These are phyloP conservation scores for Seriola rivoliana DNA, from an alignment of 2,113 vertebrate genomes.

Conservation along the genomic window DNA sequence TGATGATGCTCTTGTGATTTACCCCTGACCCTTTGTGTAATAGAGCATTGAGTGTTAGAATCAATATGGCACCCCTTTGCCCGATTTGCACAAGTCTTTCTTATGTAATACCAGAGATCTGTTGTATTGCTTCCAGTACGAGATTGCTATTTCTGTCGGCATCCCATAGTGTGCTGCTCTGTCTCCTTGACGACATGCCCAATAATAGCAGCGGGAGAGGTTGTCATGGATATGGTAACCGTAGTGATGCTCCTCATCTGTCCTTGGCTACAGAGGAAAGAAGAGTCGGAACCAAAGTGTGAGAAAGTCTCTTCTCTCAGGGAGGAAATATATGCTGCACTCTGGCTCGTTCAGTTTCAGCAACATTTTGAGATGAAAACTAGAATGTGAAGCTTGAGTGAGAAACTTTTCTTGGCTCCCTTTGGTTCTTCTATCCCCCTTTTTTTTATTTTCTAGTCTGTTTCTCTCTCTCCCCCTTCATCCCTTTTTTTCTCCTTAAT, in stretches of 20 bases:
- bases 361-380: background rate
- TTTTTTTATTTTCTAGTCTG: background rate
- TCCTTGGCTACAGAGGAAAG: slow-evolving; percentile 70
- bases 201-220: slow-evolving; percentile 81
- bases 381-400: background rate
- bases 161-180: slow-evolving; percentile 80
- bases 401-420: background rate
- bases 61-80: slow-evolving; percentile 43
- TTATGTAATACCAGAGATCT: slow-evolving; percentile 77
- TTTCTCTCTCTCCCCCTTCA: background rate
- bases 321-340: slow-evolving; percentile 43
- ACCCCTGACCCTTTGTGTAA: slow-evolving; percentile 21
- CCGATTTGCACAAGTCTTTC: slow-evolving; percentile 45
- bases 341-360: slow-evolving; percentile 2
- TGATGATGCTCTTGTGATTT: slow-evolving; percentile 15
- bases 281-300: slow-evolving; percentile 65
- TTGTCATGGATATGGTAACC: slow-evolving; percentile 86
- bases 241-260: slow-evolving; percentile 80
- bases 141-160: slow-evolving; percentile 77
- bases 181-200: slow-evolving; percentile 82
- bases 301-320: slow-evolving; percentile 40
- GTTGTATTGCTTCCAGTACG: slow-evolving; percentile 70
- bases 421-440: background rate
- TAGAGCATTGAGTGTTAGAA: slow-evolving; percentile 34
- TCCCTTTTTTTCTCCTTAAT: background rate